A percentile compares a stretch with the other conserved stretches of the same genome.
Conservation (phyloP, 2,797 vertebrate genomes). For the Acridotheres tristis region DNA sequence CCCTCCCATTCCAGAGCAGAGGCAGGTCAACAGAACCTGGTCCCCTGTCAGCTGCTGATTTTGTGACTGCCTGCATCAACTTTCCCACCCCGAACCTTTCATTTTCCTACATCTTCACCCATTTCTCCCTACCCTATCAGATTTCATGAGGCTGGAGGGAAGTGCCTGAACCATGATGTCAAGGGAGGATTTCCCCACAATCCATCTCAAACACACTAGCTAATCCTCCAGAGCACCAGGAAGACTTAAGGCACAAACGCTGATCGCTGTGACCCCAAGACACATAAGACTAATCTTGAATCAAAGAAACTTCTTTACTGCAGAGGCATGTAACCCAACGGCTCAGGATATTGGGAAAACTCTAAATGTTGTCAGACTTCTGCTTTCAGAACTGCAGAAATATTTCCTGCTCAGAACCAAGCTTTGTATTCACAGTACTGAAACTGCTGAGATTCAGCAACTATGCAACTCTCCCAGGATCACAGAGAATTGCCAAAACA, state of each 20-base stretch:
- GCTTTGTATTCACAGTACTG: rapidly evolving
- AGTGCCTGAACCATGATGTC: not conserved
- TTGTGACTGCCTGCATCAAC: not conserved
- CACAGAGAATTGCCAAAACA: not conserved
- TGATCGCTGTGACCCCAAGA: not conserved
- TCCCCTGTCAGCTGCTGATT: not conserved
- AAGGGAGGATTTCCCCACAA: not conserved
- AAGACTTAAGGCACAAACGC: not conserved
- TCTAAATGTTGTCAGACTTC: not conserved
- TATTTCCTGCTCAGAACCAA: not conserved
- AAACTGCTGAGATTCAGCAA: rapidly evolving
- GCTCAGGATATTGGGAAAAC: not conserved
- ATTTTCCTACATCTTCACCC: not conserved
- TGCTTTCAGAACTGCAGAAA: not conserved
- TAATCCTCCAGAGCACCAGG: not conserved
- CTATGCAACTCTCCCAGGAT: rapidly evolving
- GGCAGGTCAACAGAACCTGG: not conserved
- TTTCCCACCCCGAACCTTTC: rapidly evolving
- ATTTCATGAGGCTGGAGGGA: not conserved
- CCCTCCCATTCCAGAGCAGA: not conserved
- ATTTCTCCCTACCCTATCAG: not conserved
- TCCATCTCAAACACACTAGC: not conserved
- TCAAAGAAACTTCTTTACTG: slow-evolving; percentile 7
- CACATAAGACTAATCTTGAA: not conserved
- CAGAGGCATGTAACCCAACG: not conserved